Percentiles rank a stretch among this genome's conserved stretches.
phyloP scores from a whole-genome alignment of 2,797 vertebrate species.

The Aviceda leuphotes region DNA sequence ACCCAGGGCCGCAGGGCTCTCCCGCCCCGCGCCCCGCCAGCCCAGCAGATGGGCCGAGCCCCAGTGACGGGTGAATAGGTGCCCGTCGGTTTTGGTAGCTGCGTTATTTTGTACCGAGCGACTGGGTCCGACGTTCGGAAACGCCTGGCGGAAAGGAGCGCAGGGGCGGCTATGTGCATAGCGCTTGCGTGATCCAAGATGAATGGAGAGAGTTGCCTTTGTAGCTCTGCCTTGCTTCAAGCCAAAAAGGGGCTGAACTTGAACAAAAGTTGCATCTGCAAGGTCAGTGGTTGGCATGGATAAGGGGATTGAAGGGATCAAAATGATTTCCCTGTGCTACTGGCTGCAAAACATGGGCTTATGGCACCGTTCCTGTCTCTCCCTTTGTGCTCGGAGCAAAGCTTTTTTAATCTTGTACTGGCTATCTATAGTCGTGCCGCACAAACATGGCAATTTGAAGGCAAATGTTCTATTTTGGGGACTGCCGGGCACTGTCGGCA shows the following conservation, averaged over 20 bases:
- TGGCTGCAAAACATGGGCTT: constrained; percentile 60
- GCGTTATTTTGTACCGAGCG: background rate
- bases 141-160: background rate
- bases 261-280: constrained; percentile 58
- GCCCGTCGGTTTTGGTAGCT: background rate
- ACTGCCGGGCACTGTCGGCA: background rate
- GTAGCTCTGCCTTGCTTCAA: constrained; percentile 22
- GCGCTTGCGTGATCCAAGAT: background rate
- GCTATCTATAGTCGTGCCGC: constrained; percentile 39
- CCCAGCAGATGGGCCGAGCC: background rate
- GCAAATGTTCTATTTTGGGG: constrained; percentile 36
- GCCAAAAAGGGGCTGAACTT: constrained; percentile 39
- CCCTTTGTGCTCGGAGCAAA: constrained; percentile 47
- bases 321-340: constrained; percentile 44
- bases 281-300: constrained; percentile 56
- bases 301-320: constrained; percentile 66
- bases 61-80: background rate
- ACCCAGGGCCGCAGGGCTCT: background rate
- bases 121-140: background rate
- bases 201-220: background rate
- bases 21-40: background rate
- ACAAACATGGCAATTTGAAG: constrained; percentile 40
- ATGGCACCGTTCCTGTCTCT: constrained; percentile 57
- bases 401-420: constrained; percentile 52
- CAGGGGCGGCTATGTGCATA: background rate